Percentiles rank a stretch among this genome's conserved stretches.
These are phyloP conservation scores for Spicauda simplicius DNA, from an alignment of 2,888 invertebrate species.

Conservation along the genomic window DNA sequence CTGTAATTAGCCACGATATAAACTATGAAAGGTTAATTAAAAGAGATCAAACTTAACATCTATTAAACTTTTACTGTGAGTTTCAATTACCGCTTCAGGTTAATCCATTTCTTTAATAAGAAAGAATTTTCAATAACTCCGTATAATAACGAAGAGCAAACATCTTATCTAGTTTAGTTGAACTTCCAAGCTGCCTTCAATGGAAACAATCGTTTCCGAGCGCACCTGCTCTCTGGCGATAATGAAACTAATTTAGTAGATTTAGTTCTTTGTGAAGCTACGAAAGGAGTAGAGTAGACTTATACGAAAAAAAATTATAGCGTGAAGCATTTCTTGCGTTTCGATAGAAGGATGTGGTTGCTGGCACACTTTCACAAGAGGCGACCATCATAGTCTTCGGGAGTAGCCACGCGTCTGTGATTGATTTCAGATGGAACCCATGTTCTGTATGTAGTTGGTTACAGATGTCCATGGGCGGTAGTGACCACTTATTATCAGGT, in stretches of 20 bases:
- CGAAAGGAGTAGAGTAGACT: conserved; percentile 32
- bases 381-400: too few relatives aligned
- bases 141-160: conserved; percentile 26
- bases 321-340: too few relatives aligned
- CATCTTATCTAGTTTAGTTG: conserved; percentile 30
- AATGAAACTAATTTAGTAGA: conserved; percentile 60
- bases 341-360: too few relatives aligned
- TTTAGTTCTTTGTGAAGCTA: conserved; percentile 42
- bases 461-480: too few relatives aligned
- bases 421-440: too few relatives aligned
- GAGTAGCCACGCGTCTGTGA: too few relatives aligned
- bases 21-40: too few relatives aligned
- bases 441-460: too few relatives aligned
- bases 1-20: too few relatives aligned
- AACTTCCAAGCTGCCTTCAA: conserved; percentile 17
- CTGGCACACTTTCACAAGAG: too few relatives aligned
- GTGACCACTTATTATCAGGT: too few relatives aligned
- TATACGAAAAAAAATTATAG: neutral
- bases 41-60: neutral
- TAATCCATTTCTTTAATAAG: neutral
- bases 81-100: neutral
- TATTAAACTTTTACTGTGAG: neutral
- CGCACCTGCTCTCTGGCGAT: conserved; percentile 54
- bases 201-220: conserved; percentile 34
- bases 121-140: conserved; percentile 14